Percentiles rank a stretch among this genome's conserved stretches.
Evolutionary conservation across 2,797 vertebrate genomes (phyloP).

Genomic region (Dendrocincla fuliginosa): DNA sequence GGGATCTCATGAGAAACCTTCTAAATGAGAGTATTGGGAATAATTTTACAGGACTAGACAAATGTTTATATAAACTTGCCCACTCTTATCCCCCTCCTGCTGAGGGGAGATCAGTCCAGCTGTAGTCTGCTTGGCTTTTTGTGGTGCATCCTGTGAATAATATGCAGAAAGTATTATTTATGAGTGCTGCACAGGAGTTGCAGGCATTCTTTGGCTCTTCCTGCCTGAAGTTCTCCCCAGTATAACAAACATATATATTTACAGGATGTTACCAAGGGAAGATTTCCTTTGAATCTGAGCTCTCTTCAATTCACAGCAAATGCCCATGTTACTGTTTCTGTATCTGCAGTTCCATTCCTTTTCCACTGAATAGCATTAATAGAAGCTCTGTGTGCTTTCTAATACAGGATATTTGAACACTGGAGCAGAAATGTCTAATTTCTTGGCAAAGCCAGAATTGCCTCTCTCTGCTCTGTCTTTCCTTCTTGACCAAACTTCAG

Average conservation of each 20-base stretch:
- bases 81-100: not conserved
- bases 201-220: not conserved
- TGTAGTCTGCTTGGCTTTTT: not conserved
- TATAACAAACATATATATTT: not conserved
- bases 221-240: not conserved
- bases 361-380: not conserved
- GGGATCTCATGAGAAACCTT: not conserved
- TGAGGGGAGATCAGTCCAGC: not conserved
- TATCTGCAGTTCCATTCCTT: not conserved
- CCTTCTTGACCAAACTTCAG: not conserved
- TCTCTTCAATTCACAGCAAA: not conserved
- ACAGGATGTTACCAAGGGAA: not conserved
- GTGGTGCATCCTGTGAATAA: not conserved
- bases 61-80: not conserved
- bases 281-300: not conserved
- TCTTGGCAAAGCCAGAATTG: not conserved
- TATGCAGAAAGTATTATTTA: not conserved
- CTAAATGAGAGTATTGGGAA: not conserved
- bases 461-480: not conserved
- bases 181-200: not conserved
- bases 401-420: not conserved
- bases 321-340: not conserved
- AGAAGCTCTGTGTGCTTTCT: not conserved
- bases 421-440: not conserved
- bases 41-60: not conserved